These are phyloP conservation scores for Psylliodes chrysocephalus DNA, from an alignment of 2,888 invertebrate genomes.

Conservation along the genomic window DNA sequence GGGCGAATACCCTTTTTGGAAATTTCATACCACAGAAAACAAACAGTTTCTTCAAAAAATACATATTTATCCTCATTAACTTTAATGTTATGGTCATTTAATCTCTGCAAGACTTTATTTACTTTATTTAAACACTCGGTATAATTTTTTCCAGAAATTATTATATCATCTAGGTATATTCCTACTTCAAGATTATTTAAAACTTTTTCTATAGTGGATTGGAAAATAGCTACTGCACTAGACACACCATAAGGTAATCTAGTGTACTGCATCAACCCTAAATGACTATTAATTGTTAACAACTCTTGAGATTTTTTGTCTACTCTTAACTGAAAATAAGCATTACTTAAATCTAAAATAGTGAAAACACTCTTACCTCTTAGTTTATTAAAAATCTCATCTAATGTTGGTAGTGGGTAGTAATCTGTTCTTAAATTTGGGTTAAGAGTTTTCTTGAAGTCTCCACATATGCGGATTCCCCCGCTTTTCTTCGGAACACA, in stretches of 20 bases:
- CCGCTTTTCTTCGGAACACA: conserved; percentile 21
- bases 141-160: neutral
- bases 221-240: conserved; percentile 4
- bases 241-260: conserved; percentile 13
- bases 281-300: no score
- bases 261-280: neutral
- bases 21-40: conserved; percentile 7
- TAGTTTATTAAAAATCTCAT: neutral
- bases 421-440: no score
- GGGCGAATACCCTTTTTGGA: conserved; percentile 2
- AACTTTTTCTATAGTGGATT: neutral
- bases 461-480: conserved; percentile 7
- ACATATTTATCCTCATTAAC: conserved; percentile 1
- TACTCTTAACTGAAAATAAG: no score
- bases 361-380: no score
- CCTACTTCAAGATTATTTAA: no score
- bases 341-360: no score
- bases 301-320: no score
- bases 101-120: no score
- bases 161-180: conserved; percentile 11
- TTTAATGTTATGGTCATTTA: conserved; percentile 3
- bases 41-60: conserved; percentile 11
- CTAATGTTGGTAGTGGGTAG: no score
- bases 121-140: no score
- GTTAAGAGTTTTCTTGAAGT: no score